These are phyloP conservation scores for Ectropis crepuscularia DNA, from an alignment of 2,888 invertebrate genomes.

Conservation along the genomic window DNA sequence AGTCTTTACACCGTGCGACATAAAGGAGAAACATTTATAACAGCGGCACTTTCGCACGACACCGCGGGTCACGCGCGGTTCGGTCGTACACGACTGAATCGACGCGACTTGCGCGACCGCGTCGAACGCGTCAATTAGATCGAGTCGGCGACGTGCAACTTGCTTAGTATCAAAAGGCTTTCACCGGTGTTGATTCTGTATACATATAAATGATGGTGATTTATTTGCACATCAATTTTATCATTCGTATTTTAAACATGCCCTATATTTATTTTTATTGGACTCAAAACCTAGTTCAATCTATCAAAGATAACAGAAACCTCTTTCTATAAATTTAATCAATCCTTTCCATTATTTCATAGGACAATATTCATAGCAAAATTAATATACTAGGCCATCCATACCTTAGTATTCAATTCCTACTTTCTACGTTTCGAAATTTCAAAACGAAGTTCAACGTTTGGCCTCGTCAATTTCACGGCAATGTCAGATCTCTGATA, in stretches of 20 bases:
- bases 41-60: slow-evolving; percentile 46
- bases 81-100: slow-evolving; percentile 35
- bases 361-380: too few relatives aligned
- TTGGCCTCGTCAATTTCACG: slow-evolving; percentile 44
- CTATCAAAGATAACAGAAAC: not conserved
- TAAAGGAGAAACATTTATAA: slow-evolving; percentile 43
- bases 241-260: not conserved
- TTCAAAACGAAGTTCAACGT: slow-evolving; percentile 37
- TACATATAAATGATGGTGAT: slow-evolving; percentile 13
- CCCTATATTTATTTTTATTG: not conserved
- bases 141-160: slow-evolving; percentile 38
- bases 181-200: slow-evolving; percentile 20
- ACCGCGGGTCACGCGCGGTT: slow-evolving; percentile 45
- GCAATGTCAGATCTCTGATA: slow-evolving; percentile 53
- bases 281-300: not conserved
- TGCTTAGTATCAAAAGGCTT: slow-evolving; percentile 17
- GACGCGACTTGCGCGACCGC: slow-evolving; percentile 36
- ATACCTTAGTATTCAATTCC: too few relatives aligned
- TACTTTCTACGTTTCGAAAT: slow-evolving; percentile 35
- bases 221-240: slow-evolving; percentile 11
- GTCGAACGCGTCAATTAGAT: slow-evolving; percentile 48
- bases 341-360: too few relatives aligned
- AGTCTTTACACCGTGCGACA: slow-evolving; percentile 44
- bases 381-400: too few relatives aligned
- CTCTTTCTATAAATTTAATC: too few relatives aligned